Base-by-base conservation (phyloP, 2,888 invertebrate species). In the Andricus quercusramuli region DNA sequence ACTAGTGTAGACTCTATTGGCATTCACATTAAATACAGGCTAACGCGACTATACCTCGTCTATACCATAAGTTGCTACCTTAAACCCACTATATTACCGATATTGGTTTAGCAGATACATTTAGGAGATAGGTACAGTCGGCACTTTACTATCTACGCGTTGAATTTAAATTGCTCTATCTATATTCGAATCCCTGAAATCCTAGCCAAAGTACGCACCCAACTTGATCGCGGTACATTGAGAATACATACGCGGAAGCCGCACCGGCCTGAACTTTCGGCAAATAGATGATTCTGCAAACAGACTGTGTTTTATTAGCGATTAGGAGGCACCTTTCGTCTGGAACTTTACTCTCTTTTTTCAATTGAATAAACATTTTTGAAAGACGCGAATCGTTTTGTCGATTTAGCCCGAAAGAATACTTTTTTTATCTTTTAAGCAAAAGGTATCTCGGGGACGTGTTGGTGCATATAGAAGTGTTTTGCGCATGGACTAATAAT, bases 21-120 rank as follows among this genome's bases (percentile, higher is more conserved):
- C 13, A 41, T 67, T 70, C 29, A 20, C 51, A 29, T 51, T 70
- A 51, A 70, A 29, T 70, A 29, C n/a, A 51, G 51, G 32, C 70
- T 51, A 20, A 29, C 17, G 29, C 15, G 20, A 51, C 9, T 68
- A 20, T n/a, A 11, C n/a, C 41, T 22, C n/a, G 51, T 56, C 37
- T 32, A 59, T 74, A 51, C 59, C 56, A 59, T 74, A 74, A 74
- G 56, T 74, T 59, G 56, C 59, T 74, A 74, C 74, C 29, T 37
- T 74, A 74, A 56, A 70, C 70, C 32, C 56, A 51, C 32, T 56
- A 51, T 51, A 56, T 56, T 74, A 74, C 37, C n/a, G 74, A 74
- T 74, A 74, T 74, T 74, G 56, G 74, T 74, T 56, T 59, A 74
- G 56, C 32, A 32, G 51, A 51, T 59, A 59, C 22, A n/a, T 56